Evolutionary conservation across 2,797 vertebrate species (phyloP), one percentile per base, ranked within the genome.

Genomic region (Tadarida brasiliensis): DNA sequence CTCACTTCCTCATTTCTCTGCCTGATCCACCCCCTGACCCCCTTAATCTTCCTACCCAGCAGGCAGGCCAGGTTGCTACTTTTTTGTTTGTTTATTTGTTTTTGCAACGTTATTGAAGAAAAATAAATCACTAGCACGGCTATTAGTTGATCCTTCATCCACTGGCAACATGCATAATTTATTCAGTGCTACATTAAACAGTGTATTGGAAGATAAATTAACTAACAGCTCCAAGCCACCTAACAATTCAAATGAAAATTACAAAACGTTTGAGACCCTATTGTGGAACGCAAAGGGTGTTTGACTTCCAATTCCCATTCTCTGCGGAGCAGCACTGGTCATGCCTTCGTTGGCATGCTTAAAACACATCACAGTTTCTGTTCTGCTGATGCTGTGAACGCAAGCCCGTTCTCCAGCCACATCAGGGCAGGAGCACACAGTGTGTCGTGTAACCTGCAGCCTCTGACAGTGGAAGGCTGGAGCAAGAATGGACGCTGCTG

Each of bases 31-130:
- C 5, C 5, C 61, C 47, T 1, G 10, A 3, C 30, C 33, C 22
- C 61, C 33, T 33, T 15, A 26, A 11, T 71, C n/a, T 57, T 56
- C 28, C 47, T 56, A 26, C 33, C 28, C 19, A 51, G 54, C 11
- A 20, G 49, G n/a, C 54, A n/a, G 20, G 20, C 65, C 51, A 8
- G 11, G 63, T 47, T 9, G 5, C 5, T 51, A 70, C 28, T 5
- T 47, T 56, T 44, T 33, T 49, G 16, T 77, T 67, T 11, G 11
- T 67, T 67, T 11, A 6, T 67, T 84, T 63, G 98, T 99, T 99
- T 99, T 99, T 99, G 99, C 98, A 99, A 99, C 99, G 99, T 99
- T 99, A 99, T 99, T 99, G 99, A 99, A 99, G 99, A 99, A 99
- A 98, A 99, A 99, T 98, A 99, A 98, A 98, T 98, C 98, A 98